A percentile compares a stretch with the other conserved stretches of the same genome.
Evolutionary conservation across 2,113 vertebrate genomes (phyloP).

Genomic region (Chrysemys picta): DNA sequence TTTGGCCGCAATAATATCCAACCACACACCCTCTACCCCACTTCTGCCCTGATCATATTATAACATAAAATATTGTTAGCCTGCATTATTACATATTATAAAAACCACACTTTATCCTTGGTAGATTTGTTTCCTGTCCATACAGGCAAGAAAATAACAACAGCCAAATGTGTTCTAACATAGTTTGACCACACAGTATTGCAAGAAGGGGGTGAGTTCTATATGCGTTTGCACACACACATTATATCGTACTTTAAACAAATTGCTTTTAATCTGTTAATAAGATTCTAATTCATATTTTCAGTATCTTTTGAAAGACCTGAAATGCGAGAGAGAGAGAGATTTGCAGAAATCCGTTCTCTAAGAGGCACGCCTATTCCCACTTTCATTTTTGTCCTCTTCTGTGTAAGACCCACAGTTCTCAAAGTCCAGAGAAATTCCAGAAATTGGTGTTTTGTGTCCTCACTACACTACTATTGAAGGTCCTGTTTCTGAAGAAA

Average conservation of each 20-base stretch:
- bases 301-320: background rate
- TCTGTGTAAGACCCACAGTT: background rate
- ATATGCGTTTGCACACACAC: background rate
- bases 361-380: background rate
- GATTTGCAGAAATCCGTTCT: background rate
- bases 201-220: background rate
- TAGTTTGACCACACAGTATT: background rate
- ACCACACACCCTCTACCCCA: no score
- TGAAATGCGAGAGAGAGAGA: background rate
- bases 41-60: background rate
- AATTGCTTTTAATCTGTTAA: background rate
- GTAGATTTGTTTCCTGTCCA: background rate
- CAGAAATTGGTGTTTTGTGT: background rate
- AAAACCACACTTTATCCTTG: background rate
- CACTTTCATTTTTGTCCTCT: background rate
- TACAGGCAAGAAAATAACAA: background rate
- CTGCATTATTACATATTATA: background rate
- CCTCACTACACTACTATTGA: fast-evolving
- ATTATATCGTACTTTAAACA: background rate
- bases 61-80: background rate
- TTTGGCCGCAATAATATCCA: background rate
- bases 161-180: background rate
- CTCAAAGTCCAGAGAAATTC: background rate
- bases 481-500: background rate
- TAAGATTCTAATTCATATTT: background rate